Percentiles rank a stretch among this genome's conserved stretches.
Evolutionary conservation across 2,888 invertebrate species (phyloP).

Genomic region (Eristalinus sepulchralis): DNA sequence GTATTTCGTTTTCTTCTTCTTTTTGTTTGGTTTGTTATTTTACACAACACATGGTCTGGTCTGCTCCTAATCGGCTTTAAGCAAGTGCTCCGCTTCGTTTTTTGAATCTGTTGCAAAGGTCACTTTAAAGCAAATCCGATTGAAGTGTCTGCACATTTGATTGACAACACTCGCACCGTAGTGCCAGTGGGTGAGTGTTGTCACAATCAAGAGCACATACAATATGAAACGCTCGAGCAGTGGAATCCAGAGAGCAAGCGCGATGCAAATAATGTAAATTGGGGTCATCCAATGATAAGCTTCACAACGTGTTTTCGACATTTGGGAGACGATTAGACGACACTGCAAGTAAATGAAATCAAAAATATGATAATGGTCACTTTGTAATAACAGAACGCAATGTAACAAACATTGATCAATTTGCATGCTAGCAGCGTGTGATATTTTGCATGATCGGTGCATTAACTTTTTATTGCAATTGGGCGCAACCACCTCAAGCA

Average conservation of each 20-base stretch:
- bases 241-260: constrained; percentile 77
- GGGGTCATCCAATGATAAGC: constrained; percentile 82
- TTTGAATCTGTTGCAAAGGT: constrained; percentile 57
- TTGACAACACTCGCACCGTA: constrained; percentile 97
- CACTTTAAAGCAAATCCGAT: constrained; percentile 90
- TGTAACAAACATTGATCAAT: neutral
- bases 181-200: constrained; percentile 91
- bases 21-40: too few relatives aligned
- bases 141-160: constrained; percentile 97
- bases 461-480: neutral
- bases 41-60: constrained; percentile 13
- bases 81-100: constrained; percentile 46
- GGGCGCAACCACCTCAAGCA: neutral
- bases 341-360: constrained; percentile 85
- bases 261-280: constrained; percentile 76
- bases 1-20: neutral
- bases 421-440: neutral
- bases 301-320: constrained; percentile 97
- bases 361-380: neutral
- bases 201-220: constrained; percentile 86
- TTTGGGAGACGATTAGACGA: constrained; percentile 97
- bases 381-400: neutral
- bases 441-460: neutral
- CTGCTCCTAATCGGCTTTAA: constrained; percentile 49
- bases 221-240: constrained; percentile 86